These are phyloP conservation scores for Tokudaia muenninki DNA, from an alignment of 2,797 vertebrate species.

Conservation along the genomic window DNA sequence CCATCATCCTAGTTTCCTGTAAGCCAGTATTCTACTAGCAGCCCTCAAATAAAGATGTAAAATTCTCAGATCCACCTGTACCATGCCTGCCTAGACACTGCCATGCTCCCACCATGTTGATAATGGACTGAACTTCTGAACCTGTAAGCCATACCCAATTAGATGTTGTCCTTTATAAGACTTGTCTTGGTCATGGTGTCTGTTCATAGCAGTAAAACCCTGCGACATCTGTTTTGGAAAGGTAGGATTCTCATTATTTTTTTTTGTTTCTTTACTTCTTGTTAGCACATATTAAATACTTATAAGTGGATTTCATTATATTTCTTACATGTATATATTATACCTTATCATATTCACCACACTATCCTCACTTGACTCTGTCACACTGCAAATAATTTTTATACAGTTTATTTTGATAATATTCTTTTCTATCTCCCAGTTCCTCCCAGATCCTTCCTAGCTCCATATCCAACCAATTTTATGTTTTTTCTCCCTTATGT, in stretches of 20 bases:
- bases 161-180: neutral
- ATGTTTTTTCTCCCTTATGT: neutral
- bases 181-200: neutral
- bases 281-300: neutral
- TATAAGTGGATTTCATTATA: neutral
- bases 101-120: neutral
- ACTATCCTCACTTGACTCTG: neutral
- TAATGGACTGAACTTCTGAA: neutral
- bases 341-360: neutral
- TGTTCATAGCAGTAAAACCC: neutral
- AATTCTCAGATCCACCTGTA: neutral
- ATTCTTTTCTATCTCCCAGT: neutral
- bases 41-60: neutral
- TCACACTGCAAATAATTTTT: neutral
- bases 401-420: neutral
- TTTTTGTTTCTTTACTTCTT: neutral
- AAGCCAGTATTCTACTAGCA: neutral
- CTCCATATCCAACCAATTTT: neutral
- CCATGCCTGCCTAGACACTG: neutral
- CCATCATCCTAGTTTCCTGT: neutral
- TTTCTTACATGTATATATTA: neutral
- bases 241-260: neutral
- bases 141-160: neutral
- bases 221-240: neutral
- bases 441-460: neutral